Evolutionary conservation across 2,888 invertebrate species (phyloP).

Genomic region (Drosophila pseudotalamancana): DNA sequence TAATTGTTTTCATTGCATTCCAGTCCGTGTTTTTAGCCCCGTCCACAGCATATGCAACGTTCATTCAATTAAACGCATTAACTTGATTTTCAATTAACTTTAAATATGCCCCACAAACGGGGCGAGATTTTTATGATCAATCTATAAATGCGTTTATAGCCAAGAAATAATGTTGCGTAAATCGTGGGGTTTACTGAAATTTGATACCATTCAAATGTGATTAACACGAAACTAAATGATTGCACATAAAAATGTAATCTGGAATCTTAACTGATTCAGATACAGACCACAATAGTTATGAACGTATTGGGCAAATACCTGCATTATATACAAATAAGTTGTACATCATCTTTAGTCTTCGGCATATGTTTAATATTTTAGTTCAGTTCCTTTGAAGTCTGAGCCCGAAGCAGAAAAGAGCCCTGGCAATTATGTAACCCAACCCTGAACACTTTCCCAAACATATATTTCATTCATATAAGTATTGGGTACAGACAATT

Average conservation of each 20-base stretch:
- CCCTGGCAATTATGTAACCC: neutral
- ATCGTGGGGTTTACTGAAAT: slow-evolving; percentile 10
- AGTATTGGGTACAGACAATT: slow-evolving; percentile 9
- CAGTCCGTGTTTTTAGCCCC: slow-evolving; percentile 63
- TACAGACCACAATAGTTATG: no score
- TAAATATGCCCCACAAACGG: slow-evolving; percentile 46
- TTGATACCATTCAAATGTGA: slow-evolving; percentile 4
- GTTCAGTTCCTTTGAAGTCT: neutral
- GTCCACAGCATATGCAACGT: slow-evolving; percentile 54
- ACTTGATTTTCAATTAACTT: slow-evolving; percentile 80
- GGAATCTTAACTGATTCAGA: neutral
- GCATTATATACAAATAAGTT: no score
- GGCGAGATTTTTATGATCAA: slow-evolving; percentile 33
- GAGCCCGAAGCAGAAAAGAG: neutral
- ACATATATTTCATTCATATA: slow-evolving; percentile 8
- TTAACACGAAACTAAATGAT: slow-evolving; percentile 11
- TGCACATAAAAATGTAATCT: neutral
- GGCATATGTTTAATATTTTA: no score
- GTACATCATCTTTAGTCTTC: neutral
- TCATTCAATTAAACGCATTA: slow-evolving; percentile 78
- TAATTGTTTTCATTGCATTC: slow-evolving; percentile 72
- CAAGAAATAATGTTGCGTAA: slow-evolving; percentile 20
- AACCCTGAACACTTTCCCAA: neutral
- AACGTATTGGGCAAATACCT: no score
- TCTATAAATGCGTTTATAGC: slow-evolving; percentile 15